A percentile compares a stretch with the other conserved stretches of the same genome.
These are phyloP conservation scores for Entomobrya multifasciata DNA, from an alignment of 2,888 invertebrate species.

Conservation along the genomic window DNA sequence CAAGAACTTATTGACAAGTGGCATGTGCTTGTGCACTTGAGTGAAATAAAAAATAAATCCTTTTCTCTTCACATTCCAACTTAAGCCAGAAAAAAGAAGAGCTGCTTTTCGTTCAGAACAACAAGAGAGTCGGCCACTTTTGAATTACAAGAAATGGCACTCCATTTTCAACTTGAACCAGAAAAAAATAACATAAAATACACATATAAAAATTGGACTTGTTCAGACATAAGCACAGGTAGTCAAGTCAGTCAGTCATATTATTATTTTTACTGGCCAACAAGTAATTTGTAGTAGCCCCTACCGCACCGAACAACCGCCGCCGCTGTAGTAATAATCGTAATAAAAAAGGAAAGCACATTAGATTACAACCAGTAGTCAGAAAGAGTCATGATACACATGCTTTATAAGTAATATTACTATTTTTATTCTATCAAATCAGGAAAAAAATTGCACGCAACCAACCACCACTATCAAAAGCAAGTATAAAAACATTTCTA, in stretches of 20 bases:
- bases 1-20: neutral
- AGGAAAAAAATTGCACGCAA: no score
- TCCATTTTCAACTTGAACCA: no score
- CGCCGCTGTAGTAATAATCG: neutral
- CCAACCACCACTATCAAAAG: neutral
- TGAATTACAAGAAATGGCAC: no score
- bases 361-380: no score
- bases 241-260: neutral
- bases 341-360: slow-evolving; percentile 26
- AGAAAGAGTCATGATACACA: no score
- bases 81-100: neutral
- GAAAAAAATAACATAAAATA: no score
- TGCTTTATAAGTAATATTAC: no score
- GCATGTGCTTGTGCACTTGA: neutral
- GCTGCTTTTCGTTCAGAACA: no score
- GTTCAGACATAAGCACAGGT: neutral
- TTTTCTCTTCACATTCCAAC: no score
- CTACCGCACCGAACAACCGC: neutral
- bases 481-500: neutral
- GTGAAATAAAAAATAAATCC: neutral
- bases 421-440: no score
- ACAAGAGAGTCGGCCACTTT: no score
- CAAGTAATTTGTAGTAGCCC: slow-evolving; percentile 50
- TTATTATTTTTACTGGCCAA: slow-evolving; percentile 24
- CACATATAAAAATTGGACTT: no score